These are phyloP conservation scores for Novumbra hubbsi DNA, from an alignment of 2,797 vertebrate genomes.

Conservation along the genomic window DNA sequence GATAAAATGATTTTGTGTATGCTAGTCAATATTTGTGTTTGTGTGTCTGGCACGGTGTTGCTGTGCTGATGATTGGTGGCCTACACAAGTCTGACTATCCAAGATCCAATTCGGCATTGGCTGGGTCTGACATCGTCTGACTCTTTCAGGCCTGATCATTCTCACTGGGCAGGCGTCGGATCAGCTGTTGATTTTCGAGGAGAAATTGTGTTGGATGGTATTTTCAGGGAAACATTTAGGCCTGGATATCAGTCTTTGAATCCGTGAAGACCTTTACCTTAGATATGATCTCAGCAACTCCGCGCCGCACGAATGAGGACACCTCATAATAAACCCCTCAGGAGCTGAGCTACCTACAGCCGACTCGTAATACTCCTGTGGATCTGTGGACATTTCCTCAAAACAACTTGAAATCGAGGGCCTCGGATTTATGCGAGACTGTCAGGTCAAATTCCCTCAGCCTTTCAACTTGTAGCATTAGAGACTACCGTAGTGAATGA, in stretches of 20 bases:
- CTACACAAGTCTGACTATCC: no score
- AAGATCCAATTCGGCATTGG: no score
- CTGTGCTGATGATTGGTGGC: no score
- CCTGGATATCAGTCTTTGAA: no score
- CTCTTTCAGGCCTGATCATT: no score
- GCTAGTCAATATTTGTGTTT: no score
- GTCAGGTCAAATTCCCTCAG: constrained; percentile 73
- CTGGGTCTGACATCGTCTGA: no score
- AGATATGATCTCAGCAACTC: constrained; percentile 45
- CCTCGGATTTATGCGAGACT: constrained; percentile 69
- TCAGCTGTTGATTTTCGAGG: no score
- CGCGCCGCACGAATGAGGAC: constrained; percentile 60
- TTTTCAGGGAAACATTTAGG: not conserved
- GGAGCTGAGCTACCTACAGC: constrained; percentile 59
- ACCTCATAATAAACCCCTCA: constrained; percentile 62
- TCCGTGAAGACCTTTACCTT: constrained; percentile 14
- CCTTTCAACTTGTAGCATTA: constrained; percentile 63
- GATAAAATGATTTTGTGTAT: no score
- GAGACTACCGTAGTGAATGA: constrained; percentile 68
- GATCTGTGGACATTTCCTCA: constrained; percentile 69
- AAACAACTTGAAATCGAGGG: constrained; percentile 65
- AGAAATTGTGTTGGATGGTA: no score
- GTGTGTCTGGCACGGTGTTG: no score
- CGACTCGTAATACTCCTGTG: constrained; percentile 61
- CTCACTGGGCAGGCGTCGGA: no score